phyloP scores from a whole-genome alignment of 2,113 vertebrate species.

The Corydoras maculifer region DNA sequence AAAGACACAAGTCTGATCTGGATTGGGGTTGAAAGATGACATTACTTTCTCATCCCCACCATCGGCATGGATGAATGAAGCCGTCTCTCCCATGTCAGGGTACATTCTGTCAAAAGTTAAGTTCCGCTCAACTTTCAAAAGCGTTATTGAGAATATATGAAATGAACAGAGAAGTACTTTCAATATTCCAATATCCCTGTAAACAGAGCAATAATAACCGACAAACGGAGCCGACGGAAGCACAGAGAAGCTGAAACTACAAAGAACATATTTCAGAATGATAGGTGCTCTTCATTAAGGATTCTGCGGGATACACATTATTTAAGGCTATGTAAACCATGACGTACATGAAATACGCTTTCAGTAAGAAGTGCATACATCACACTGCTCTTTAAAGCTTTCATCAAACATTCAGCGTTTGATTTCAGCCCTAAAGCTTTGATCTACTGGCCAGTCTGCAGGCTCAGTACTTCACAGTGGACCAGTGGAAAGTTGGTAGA shows the following conservation, averaged over 20 bases:
- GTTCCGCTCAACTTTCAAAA: no score
- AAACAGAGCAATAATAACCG: no score
- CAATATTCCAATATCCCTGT: no score
- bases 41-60: no score
- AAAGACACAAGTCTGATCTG: no score
- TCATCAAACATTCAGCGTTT: slow-evolving; percentile 27
- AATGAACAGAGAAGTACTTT: no score
- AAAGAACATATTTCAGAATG: neutral
- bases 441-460: slow-evolving; percentile 22
- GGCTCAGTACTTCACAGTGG: slow-evolving; percentile 1
- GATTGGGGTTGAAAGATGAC: no score
- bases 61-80: no score
- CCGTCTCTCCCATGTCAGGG: no score
- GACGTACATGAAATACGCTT: slow-evolving; percentile 16
- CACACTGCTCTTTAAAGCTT: slow-evolving; percentile 3
- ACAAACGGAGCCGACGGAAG: neutral
- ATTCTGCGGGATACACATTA: neutral
- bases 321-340: neutral
- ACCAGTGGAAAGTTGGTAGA: neutral
- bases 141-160: no score
- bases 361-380: slow-evolving; percentile 13
- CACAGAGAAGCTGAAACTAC: neutral
- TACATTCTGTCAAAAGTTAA: no score
- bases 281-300: neutral
- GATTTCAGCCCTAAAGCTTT: slow-evolving; percentile 26